Conservation (phyloP, 2,113 vertebrate species). For the Notarius lentiginosus region DNA sequence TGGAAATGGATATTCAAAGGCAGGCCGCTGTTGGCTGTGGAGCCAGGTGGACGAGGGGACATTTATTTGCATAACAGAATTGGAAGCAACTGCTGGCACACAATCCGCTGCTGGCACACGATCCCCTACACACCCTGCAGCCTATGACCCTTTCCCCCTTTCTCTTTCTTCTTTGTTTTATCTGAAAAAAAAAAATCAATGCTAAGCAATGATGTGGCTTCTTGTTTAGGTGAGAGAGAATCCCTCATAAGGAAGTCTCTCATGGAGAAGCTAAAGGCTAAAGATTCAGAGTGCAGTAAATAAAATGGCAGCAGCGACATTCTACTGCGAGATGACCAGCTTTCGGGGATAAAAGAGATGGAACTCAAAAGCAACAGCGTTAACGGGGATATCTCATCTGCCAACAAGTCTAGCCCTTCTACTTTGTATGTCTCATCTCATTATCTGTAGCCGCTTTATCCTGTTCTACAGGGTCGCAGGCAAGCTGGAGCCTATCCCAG, state of each 20-base stretch:
- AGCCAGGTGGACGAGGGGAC: constrained; percentile 32
- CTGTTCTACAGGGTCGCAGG: too few species aligned
- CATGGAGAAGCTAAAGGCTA: neutral
- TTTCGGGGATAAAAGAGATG: neutral
- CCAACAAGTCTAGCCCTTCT: neutral
- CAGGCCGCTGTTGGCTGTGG: constrained; percentile 47
- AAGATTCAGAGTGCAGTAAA: neutral
- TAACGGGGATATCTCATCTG: neutral
- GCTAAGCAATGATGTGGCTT: constrained; percentile 13
- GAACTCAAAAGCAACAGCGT: neutral
- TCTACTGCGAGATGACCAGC: neutral
- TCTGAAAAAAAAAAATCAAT: constrained; percentile 11
- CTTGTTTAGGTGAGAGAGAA: neutral
- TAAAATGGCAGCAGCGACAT: too few species aligned
- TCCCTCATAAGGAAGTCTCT: constrained; percentile 22
- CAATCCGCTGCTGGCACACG: constrained; percentile 23
- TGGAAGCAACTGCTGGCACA: constrained; percentile 54
- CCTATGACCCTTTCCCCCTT: constrained; percentile 6
- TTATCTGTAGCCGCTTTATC: too few species aligned
- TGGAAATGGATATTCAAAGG: constrained; percentile 55
- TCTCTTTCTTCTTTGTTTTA: constrained; percentile 9
- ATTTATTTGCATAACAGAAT: constrained; percentile 60
- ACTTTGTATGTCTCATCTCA: constrained; percentile 35
- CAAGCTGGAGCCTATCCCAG: too few species aligned
- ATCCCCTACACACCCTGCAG: constrained; percentile 41